Base-by-base conservation (phyloP, 2,797 vertebrate genomes). In the Arremon aurantiirostris region DNA sequence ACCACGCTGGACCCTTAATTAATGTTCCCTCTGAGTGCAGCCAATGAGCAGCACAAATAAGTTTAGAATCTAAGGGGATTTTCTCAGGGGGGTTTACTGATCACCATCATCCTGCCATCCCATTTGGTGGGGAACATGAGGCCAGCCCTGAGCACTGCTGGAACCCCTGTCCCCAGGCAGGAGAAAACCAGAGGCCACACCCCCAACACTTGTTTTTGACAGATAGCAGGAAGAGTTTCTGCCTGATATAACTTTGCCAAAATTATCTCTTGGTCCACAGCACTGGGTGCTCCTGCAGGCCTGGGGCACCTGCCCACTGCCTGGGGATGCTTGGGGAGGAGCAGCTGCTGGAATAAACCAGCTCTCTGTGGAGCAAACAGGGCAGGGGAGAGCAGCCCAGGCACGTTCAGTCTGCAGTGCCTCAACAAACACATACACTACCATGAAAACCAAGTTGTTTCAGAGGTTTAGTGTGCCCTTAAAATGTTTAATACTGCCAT, bases 41-140 rank as follows among this genome's bases (percentile, higher is more conserved):
- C 49, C 82, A 86, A 47, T 70, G 73, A 84, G 52, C 27, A 79
- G 35, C 42, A 64, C 59, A 89, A 73, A 84, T 0, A 93, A 91
- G 80, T 75, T 88, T 77, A 86, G 60, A 70, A 44, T 68, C 35
- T 80, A 94, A 79, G 80, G 64, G 56, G 89, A 89, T 96, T 96
- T 93, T 86, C 68, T 89, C 82, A 94, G 91, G 73, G 88, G 77
- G 20, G 21, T 93, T 90, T 90, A 28, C 66, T 64, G 73, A 91
- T 79, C 73, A 12, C 60, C 47, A 44, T 65, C 72, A 75, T 50
- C 60, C 77, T 3, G 0, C 65, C 71, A 41, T 49, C 71, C 63
- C 3, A 0, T 69, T 60, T 16, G 6, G 28, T n/a, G 52, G 27
- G 65, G 82, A 70, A 72, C 0, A 0, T 35, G 59, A 90, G 77